Evolutionary conservation across 2,113 vertebrate species (phyloP), one percentile per base, ranked within the genome.

Genomic region (Nematolebias whitei): DNA sequence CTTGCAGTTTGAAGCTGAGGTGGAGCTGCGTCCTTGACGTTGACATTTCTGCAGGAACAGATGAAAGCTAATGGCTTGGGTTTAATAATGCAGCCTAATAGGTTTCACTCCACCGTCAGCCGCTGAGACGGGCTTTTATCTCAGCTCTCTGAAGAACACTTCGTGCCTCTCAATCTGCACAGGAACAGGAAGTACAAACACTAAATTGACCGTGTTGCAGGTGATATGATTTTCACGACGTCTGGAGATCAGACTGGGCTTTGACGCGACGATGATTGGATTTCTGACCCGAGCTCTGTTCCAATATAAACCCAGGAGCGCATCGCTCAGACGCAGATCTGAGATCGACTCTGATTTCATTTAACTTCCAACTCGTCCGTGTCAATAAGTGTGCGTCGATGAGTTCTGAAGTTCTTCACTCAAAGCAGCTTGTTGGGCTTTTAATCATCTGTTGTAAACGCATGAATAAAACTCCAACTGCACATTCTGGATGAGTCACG

Each of bases 251-350:
- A 38, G 12, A 26, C 12, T 40, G 43, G 32, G 3, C 50, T 29
- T 29, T 1, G 54, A 26, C 45, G 24, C 16, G 0, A 1, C 45
- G n/a, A 8, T 19, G 35, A 22, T 54, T 40, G 35, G 2, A 41
- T 58, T 54, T 43, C 12, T 2, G 19, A 66, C 45, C 35, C 40
- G 7, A 69, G 5, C 20, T n/a, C n/a, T 41, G 55, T 55, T 67
- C 12, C 12, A 61, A 56, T 71, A 48, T 38, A 53, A 62, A 59
- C 83, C 71, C 66, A 68, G 65, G 51, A 53, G 2, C 52, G 76
- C 72, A 80, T 86, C 84, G 84, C 81, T 86, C 18, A 12, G 86
- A 80, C 78, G 80, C 32, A 2, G 32, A 35, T 4, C 32, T 8
- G 3, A 29, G 26, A 29, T 29, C 26, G 3, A 3, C 26, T 3